Conservation (phyloP, 2,888 invertebrate genomes). For the Erebia palarica region DNA sequence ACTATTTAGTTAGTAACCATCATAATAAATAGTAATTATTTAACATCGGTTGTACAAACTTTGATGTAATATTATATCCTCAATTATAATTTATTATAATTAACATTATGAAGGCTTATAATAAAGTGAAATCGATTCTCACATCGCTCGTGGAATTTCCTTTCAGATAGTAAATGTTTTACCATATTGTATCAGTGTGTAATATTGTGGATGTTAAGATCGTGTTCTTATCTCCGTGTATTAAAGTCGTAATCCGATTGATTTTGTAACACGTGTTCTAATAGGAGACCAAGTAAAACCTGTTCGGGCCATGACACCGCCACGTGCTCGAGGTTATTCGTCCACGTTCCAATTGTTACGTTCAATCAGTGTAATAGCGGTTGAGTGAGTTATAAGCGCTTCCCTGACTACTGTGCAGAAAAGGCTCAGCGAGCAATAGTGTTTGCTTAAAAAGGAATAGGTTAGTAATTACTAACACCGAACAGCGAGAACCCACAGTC, state of each 20-base stretch:
- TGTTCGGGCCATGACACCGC: slow-evolving; percentile 45
- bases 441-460: slow-evolving; percentile 21
- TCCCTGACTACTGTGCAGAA: slow-evolving; percentile 22
- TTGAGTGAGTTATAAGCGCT: slow-evolving; percentile 30
- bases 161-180: too few relatives aligned
- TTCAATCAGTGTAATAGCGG: slow-evolving; percentile 37
- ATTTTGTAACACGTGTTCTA: slow-evolving; percentile 36
- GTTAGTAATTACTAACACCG: too few relatives aligned
- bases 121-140: slow-evolving; percentile 8
- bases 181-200: too few relatives aligned
- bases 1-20: too few relatives aligned
- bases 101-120: too few relatives aligned
- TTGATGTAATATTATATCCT: too few relatives aligned
- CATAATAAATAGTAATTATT: too few relatives aligned
- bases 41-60: too few relatives aligned
- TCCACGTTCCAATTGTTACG: slow-evolving; percentile 47
- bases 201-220: background rate
- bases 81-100: too few relatives aligned
- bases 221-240: slow-evolving; percentile 31
- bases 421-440: background rate
- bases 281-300: slow-evolving; percentile 45
- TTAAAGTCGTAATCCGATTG: slow-evolving; percentile 47
- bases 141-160: too few relatives aligned
- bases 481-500: too few relatives aligned
- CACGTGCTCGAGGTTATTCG: slow-evolving; percentile 48